phyloP scores from a whole-genome alignment of 2,113 vertebrate genomes.

The Columba livia region DNA sequence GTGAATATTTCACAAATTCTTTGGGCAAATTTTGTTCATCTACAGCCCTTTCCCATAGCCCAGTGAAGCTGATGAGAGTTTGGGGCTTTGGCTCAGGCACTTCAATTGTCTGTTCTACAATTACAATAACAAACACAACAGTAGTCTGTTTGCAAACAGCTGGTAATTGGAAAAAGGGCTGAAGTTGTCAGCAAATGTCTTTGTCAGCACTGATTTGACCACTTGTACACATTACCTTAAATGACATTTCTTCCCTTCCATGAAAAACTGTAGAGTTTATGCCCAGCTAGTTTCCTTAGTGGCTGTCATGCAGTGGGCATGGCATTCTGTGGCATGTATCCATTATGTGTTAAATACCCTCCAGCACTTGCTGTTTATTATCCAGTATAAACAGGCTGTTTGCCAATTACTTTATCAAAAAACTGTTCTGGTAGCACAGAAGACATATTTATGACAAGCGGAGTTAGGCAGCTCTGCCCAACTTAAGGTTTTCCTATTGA shows the following conservation, averaged over 20 bases:
- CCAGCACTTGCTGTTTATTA: constrained; percentile 26
- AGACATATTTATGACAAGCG: not conserved
- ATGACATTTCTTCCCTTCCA: constrained; percentile 19
- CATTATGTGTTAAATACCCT: not conserved
- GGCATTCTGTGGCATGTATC: not conserved
- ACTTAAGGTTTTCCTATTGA: not conserved
- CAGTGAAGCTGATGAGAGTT: not conserved
- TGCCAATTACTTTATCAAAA: constrained; percentile 35
- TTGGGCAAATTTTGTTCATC: not conserved
- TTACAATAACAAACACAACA: constrained; percentile 47
- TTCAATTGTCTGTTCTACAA: constrained; percentile 25
- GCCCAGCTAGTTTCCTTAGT: not conserved
- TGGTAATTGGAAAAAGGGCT: constrained; percentile 49
- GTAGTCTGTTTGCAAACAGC: constrained; percentile 50
- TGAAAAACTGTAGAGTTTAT: not conserved
- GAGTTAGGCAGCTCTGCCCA: not conserved
- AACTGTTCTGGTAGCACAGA: not conserved
- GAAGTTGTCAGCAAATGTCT: constrained; percentile 28
- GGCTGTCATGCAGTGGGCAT: not conserved
- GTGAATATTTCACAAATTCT: constrained; percentile 10
- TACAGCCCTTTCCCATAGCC: not conserved
- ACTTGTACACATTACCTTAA: constrained; percentile 41
- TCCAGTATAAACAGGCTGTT: not conserved
- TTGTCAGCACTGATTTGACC: constrained; percentile 32
- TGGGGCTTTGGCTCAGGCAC: constrained; percentile 27